Conservation (phyloP, 2,113 vertebrate species). For the Scomber scombrus region DNA sequence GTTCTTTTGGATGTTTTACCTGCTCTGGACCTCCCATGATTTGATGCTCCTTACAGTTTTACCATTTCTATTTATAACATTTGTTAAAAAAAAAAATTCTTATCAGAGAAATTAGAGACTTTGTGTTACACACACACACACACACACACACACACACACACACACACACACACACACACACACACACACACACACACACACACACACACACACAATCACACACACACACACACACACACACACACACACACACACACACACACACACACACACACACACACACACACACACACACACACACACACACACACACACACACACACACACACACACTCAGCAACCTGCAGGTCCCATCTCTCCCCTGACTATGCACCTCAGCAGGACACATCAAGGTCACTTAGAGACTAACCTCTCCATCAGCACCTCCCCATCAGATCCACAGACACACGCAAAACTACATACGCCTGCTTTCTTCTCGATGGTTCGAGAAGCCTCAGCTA, state of each 20-base stretch:
- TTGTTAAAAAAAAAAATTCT: background rate
- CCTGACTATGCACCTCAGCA: slow-evolving; percentile 76
- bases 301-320: slow-evolving; percentile 16
- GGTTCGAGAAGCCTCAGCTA: slow-evolving; percentile 14
- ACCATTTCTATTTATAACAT: background rate
- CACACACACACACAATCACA: background rate
- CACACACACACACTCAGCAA: slow-evolving; percentile 31
- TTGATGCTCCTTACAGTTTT: background rate
- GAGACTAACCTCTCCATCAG: slow-evolving; percentile 74
- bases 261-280: background rate
- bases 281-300: background rate
- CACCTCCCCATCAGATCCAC: slow-evolving; percentile 57
- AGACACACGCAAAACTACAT: slow-evolving; percentile 13
- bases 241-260: background rate
- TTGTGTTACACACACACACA: background rate
- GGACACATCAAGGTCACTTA: slow-evolving; percentile 70
- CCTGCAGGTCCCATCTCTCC: slow-evolving; percentile 21
- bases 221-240: background rate
- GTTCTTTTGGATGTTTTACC: background rate
- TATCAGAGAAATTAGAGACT: no score
- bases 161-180: background rate
- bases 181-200: background rate
- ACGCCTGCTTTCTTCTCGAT: background rate
- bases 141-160: slow-evolving; percentile 10
- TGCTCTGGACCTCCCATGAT: background rate